A percentile compares a stretch with the other conserved stretches of the same genome.
Evolutionary conservation across 2,113 vertebrate genomes (phyloP).

Genomic region (Perccottus glenii): DNA sequence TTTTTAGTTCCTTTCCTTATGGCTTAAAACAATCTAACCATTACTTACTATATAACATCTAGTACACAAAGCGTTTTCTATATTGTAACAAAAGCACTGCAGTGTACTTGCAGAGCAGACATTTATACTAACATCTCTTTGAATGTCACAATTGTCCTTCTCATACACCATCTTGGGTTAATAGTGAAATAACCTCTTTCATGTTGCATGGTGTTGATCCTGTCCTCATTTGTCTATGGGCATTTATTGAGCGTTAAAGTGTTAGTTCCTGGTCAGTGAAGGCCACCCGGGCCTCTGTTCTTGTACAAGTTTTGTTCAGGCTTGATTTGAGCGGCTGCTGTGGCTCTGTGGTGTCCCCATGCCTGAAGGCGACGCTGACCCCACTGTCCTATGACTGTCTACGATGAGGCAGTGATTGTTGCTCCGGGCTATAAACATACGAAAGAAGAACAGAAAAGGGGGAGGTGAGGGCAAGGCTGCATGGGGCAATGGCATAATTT

Average conservation of each 20-base stretch:
- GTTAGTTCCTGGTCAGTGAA: slow-evolving; percentile 70
- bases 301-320: slow-evolving; percentile 41
- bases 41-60: too few species aligned
- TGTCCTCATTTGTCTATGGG: slow-evolving; percentile 32
- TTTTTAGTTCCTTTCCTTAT: too few species aligned
- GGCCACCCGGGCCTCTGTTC: slow-evolving; percentile 32
- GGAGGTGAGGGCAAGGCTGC: slow-evolving; percentile 28
- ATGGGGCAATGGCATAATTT: slow-evolving; percentile 72
- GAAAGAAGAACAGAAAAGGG: slow-evolving; percentile 8
- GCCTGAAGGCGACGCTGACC: slow-evolving; percentile 75
- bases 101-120: not conserved
- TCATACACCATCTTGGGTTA: slow-evolving; percentile 31
- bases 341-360: slow-evolving; percentile 40
- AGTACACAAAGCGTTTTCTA: too few species aligned
- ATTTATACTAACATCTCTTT: not conserved
- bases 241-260: slow-evolving; percentile 46
- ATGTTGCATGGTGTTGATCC: slow-evolving; percentile 26
- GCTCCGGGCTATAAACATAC: slow-evolving; percentile 72
- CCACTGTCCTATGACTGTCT: slow-evolving; percentile 58
- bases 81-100: not conserved
- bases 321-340: slow-evolving; percentile 44
- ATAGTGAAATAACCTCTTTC: slow-evolving; percentile 41
- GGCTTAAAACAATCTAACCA: too few species aligned
- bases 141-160: slow-evolving; percentile 21
- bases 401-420: slow-evolving; percentile 55